phyloP scores from a whole-genome alignment of 1,140 invertebrate species.

The Hermetia illucens region DNA sequence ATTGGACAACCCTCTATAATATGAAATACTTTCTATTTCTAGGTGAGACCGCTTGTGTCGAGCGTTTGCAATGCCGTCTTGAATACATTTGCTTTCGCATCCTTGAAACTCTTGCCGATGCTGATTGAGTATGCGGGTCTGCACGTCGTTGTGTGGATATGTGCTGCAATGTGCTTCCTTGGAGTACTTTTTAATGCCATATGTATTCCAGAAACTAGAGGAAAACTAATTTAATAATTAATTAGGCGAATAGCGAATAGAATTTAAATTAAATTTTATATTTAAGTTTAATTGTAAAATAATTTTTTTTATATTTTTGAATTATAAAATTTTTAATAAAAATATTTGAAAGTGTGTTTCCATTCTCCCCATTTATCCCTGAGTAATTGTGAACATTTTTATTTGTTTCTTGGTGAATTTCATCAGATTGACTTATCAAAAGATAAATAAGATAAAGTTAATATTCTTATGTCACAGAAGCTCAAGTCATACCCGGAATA shows the following conservation, averaged over 20 bases:
- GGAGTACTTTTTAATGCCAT: conserved; percentile 13
- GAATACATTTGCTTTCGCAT: conserved; percentile 15
- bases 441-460: no score
- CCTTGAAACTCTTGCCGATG: conserved; percentile 19
- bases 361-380: no score
- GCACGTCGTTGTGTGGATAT: conserved; percentile 20
- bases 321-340: no score
- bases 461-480: no score
- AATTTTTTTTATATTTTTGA: no score
- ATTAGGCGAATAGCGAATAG: not conserved
- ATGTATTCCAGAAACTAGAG: conserved; percentile 24
- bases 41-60: conserved; percentile 21
- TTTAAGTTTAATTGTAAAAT: not conserved
- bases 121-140: conserved; percentile 18
- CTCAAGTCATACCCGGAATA: no score
- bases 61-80: conserved; percentile 15
- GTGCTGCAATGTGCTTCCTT: conserved; percentile 11
- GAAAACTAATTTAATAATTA: conserved; percentile 10
- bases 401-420: no score
- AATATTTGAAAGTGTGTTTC: no score
- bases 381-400: no score
- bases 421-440: no score
- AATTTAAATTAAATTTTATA: not conserved
- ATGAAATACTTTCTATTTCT: conserved; percentile 5
- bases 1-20: not conserved